A percentile compares a stretch with the other conserved stretches of the same genome.
phyloP scores from a whole-genome alignment of 2,888 invertebrate species.

The Tryphoninae sp. region DNA sequence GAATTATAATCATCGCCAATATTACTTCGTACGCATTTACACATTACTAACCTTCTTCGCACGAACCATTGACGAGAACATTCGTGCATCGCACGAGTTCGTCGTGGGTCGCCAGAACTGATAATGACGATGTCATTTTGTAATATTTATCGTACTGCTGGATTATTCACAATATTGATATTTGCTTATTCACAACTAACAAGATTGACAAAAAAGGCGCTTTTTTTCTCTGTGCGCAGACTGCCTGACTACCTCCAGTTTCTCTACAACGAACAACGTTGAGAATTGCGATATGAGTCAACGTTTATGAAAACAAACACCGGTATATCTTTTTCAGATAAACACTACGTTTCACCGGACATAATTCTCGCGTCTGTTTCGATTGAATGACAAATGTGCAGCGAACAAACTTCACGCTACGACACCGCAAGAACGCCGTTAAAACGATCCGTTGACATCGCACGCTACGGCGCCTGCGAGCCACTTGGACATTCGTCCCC shows the following conservation, averaged over 20 bases:
- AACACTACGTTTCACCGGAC: conserved; percentile 20
- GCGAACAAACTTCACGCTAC: neutral
- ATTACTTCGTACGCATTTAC: neutral
- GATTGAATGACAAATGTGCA: neutral
- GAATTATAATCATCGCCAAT: neutral
- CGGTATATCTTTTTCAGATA: conserved; percentile 29
- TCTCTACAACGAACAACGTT: neutral
- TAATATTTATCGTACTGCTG: conserved; percentile 49
- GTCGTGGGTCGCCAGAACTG: conserved; percentile 87
- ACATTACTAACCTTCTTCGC: conserved; percentile 85
- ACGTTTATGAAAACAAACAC: conserved; percentile 9
- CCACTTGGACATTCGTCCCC: neutral
- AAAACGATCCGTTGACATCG: neutral
- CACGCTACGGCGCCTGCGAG: neutral
- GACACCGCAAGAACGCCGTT: neutral
- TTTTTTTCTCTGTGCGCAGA: conserved; percentile 3
- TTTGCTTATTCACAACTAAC: neutral
- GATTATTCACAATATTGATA: neutral
- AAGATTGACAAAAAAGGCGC: neutral
- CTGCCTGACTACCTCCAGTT: neutral
- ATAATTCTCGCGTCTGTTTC: conserved; percentile 8
- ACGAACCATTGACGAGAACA: conserved; percentile 85
- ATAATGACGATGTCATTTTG: conserved; percentile 81
- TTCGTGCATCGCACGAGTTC: conserved; percentile 87
- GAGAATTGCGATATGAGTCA: conserved; percentile 28